Conservation (phyloP, 2,113 vertebrate species). For the Balaenoptera acutorostrata region DNA sequence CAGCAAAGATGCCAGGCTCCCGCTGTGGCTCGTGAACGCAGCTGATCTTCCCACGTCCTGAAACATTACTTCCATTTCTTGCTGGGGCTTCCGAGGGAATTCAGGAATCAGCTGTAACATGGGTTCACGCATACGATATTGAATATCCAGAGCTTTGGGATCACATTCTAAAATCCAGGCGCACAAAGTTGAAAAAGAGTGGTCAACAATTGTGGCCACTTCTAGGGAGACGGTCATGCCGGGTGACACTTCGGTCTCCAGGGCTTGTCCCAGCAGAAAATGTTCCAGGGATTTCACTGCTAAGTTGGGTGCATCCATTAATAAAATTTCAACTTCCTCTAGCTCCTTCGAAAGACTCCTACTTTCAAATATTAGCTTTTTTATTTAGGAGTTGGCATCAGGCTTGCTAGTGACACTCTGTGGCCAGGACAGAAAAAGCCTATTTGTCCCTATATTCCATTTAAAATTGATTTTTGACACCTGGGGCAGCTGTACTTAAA, state of each 20-base stretch:
- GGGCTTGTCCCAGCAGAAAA: neutral
- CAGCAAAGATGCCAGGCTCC: neutral
- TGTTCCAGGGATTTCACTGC: neutral
- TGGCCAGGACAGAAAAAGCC: accelerated
- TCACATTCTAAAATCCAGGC: neutral
- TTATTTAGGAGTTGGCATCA: neutral
- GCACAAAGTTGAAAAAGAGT: too few relatives aligned
- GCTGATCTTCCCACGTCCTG: neutral
- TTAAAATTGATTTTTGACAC: neutral
- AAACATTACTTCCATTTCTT: neutral
- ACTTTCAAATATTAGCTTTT: neutral
- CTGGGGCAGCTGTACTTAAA: neutral
- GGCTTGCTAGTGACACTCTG: accelerated
- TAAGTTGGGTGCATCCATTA: too few relatives aligned
- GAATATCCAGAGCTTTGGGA: accelerated
- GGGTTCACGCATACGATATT: accelerated
- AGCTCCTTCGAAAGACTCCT: accelerated
- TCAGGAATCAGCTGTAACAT: accelerated
- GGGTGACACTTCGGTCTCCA: neutral
- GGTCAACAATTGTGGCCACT: neutral
- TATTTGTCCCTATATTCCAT: neutral
- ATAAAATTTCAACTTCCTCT: neutral
- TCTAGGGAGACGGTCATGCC: accelerated
- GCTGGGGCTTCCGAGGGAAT: accelerated
- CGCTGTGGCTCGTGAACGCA: accelerated